Evolutionary conservation across 2,113 vertebrate species (phyloP).

Genomic region (Prunella fulvescens): DNA sequence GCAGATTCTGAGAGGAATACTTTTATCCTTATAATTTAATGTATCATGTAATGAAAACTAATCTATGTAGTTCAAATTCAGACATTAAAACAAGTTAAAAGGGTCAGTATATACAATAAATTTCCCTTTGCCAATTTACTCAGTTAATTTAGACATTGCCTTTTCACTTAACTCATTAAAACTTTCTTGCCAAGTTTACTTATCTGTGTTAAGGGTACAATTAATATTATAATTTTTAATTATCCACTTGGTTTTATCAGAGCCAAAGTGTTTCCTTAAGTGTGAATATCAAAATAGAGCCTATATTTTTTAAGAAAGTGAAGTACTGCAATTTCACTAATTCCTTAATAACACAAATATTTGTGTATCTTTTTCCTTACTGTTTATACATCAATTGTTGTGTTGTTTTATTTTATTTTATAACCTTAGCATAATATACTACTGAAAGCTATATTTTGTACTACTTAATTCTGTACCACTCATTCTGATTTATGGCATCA

Average conservation of each 20-base stretch:
- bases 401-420: constrained; percentile 24
- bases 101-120: constrained; percentile 54
- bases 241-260: constrained; percentile 57
- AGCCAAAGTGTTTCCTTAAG: constrained; percentile 55
- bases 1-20: constrained; percentile 1
- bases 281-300: constrained; percentile 42
- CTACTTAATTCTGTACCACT: constrained; percentile 56
- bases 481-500: constrained; percentile 61
- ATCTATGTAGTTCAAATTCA: constrained; percentile 43
- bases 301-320: background rate
- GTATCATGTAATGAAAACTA: constrained; percentile 39
- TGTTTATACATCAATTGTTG: background rate
- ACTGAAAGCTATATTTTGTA: constrained; percentile 45
- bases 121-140: constrained; percentile 56
- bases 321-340: background rate
- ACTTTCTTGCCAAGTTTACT: constrained; percentile 57
- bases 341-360: constrained; percentile 37
- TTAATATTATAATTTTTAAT: constrained; percentile 65
- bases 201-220: constrained; percentile 57
- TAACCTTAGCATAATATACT: constrained; percentile 25
- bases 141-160: constrained; percentile 40
- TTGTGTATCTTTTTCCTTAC: background rate
- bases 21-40: constrained; percentile 27
- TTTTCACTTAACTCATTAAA: constrained; percentile 64
- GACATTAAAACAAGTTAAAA: constrained; percentile 51